These are phyloP conservation scores for Cebus imitator DNA, from an alignment of 2,113 vertebrate species.

Conservation along the genomic window DNA sequence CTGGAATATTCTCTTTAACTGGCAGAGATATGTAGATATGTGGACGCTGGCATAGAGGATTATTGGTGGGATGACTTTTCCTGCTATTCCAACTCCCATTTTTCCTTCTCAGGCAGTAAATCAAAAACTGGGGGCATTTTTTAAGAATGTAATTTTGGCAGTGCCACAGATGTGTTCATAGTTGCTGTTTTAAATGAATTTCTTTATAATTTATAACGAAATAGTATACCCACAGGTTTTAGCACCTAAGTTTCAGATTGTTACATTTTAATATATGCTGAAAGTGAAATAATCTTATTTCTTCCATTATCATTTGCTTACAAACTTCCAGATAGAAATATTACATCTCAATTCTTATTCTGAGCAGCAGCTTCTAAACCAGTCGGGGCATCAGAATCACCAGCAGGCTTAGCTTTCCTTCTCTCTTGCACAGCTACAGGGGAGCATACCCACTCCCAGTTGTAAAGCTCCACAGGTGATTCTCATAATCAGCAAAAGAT, in stretches of 20 bases:
- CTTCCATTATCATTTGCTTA: neutral
- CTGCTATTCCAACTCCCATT: neutral
- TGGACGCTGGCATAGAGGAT: too few relatives aligned
- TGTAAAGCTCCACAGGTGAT: neutral
- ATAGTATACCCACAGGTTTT: rapidly evolving
- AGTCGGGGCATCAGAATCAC: neutral
- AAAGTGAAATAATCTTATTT: neutral
- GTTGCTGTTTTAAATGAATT: neutral
- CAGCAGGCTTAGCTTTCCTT: neutral
- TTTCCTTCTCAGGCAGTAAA: neutral
- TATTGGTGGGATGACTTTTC: rapidly evolving
- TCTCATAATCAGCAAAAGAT: neutral
- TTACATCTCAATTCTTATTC: neutral
- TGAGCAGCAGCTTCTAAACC: too few relatives aligned
- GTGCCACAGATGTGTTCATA: neutral
- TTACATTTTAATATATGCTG: neutral
- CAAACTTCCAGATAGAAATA: neutral
- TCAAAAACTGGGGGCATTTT: neutral
- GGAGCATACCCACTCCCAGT: neutral
- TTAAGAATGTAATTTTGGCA: neutral
- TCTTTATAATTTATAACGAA: neutral
- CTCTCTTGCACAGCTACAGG: too few relatives aligned
- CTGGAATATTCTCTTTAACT: neutral
- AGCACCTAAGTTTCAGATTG: neutral
- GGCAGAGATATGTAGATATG: neutral